Base-by-base conservation (phyloP, 2,113 vertebrate genomes). In the Rhinichthys klamathensis region DNA sequence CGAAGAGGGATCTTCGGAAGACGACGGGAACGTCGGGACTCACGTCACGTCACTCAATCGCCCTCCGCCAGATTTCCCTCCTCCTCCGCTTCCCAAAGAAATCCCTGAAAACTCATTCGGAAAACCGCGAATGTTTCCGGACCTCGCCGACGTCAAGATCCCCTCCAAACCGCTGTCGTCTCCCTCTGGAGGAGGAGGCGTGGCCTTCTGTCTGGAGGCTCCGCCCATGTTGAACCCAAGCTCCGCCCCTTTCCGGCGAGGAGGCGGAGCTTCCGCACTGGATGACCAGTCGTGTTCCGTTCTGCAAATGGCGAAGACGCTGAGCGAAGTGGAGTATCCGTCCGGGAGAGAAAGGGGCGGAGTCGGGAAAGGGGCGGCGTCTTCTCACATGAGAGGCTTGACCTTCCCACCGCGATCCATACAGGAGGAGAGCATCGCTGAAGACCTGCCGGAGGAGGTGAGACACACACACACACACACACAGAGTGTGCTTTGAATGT, bases 271-370 rank as follows among this genome's bases (percentile, higher is more conserved):
- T 18, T 85, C 69, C 3, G 91, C 61, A 1, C 84, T 95, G 38
- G 97, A 99, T 1, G 98, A 99, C 88, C 96, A 97, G 27, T 99
- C 98, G 3, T 99, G 97, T 90, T 99, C 97, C 0, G 98, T 98
- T 85, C 96, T 99, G 32, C 98, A 99, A 93, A 97, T 99, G 96
- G 98, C 98, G 88, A 97, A 96, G 92, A 97, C 96, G 0, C 92
- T 99, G 91, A 98, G 97, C 5, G 98, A 99, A 90, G 97, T 96
- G 77, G 97, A 98, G 89, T 98, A 96, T 11, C 88, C 93, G 0
- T 89, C 91, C 0, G 95, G 93, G 38, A 91, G 89, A 27, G 89
- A 67, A n/a, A 92, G 94, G 4, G 94, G 93, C 0, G 90, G 90
- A 2, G 92, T 87, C 8, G 89, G 44, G 63, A 87, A 89, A 82